Percentiles rank a stretch among this genome's conserved stretches.
phyloP scores from a whole-genome alignment of 2,797 vertebrate genomes.

The Astyanax mexicanus region DNA sequence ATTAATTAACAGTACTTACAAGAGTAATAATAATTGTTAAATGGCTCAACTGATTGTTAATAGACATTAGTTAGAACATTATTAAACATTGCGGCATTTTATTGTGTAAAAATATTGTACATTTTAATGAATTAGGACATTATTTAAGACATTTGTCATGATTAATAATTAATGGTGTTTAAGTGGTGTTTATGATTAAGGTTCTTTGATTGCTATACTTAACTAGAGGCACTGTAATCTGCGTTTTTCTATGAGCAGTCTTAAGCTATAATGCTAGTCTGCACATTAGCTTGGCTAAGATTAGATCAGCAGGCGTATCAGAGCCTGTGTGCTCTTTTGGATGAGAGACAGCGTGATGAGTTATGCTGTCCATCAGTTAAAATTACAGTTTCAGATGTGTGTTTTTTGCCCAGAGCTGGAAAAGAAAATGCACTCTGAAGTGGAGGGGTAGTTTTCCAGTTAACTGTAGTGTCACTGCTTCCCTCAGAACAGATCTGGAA shows the following conservation, averaged over 20 bases:
- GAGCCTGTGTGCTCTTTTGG: not conserved
- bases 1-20: too few relatives aligned
- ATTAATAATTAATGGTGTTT: too few relatives aligned
- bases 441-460: not conserved
- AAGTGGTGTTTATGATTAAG: too few relatives aligned
- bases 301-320: not conserved
- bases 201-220: not conserved
- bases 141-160: too few relatives aligned
- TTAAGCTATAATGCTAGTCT: conserved; percentile 10
- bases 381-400: not conserved
- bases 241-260: not conserved
- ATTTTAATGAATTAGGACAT: too few relatives aligned
- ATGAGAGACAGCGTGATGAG: too few relatives aligned
- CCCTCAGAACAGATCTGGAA: not conserved
- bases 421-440: not conserved
- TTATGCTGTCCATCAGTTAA: not conserved
- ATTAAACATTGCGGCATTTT: too few relatives aligned
- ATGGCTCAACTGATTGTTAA: too few relatives aligned
- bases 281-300: conserved; percentile 3
- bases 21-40: too few relatives aligned
- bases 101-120: too few relatives aligned
- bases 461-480: not conserved
- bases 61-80: too few relatives aligned
- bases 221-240: not conserved
- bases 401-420: not conserved